Conservation (phyloP, 2,797 vertebrate species). For the Crypturellus tataupa region DNA sequence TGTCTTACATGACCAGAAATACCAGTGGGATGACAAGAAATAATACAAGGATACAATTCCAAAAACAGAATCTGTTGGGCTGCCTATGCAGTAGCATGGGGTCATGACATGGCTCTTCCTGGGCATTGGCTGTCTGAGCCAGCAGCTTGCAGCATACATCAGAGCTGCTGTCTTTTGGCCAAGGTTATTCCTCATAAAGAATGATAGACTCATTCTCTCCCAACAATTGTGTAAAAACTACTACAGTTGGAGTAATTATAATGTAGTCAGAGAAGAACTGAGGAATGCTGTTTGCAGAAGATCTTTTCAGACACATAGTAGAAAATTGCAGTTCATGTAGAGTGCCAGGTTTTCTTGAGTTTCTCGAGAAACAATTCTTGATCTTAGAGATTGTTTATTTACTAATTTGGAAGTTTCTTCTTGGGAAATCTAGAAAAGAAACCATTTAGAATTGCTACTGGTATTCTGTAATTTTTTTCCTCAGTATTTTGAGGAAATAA, state of each 20-base stretch:
- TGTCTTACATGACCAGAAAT: neutral
- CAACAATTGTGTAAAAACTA: neutral
- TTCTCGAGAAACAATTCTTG: neutral
- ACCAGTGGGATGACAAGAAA: neutral
- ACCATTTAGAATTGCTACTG: neutral
- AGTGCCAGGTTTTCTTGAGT: neutral
- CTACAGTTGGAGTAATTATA: neutral
- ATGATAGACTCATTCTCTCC: neutral
- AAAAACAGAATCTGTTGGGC: neutral
- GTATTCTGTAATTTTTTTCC: neutral
- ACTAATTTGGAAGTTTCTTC: neutral
- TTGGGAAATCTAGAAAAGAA: neutral
- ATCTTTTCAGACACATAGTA: neutral
- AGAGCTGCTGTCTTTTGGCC: neutral
- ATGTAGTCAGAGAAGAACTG: neutral
- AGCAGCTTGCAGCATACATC: neutral
- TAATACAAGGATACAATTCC: neutral
- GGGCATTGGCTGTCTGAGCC: fast-evolving
- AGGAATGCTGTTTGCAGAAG: neutral
- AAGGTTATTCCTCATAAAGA: neutral
- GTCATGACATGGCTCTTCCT: neutral
- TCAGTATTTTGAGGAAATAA: neutral
- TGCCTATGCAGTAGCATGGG: neutral
- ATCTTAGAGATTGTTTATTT: neutral
- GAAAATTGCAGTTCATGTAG: fast-evolving